phyloP scores from a whole-genome alignment of 1,140 invertebrate species.

The Trachymyrmex septentrionalis region DNA sequence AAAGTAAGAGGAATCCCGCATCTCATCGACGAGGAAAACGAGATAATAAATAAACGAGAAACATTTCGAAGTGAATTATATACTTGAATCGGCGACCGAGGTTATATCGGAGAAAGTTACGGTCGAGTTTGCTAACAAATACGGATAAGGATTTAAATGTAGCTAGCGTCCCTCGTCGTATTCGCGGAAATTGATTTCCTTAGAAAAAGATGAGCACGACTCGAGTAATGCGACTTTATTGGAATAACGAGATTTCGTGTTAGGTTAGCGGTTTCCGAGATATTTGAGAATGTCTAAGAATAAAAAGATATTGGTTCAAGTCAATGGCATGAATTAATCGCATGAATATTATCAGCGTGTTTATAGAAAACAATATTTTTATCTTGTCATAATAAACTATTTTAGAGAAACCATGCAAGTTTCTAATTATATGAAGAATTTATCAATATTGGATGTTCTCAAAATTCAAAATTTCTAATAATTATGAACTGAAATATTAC shows the following conservation, averaged over 20 bases:
- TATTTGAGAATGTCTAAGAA: neutral
- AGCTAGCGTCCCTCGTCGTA: neutral
- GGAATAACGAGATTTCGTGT: slow-evolving; percentile 45
- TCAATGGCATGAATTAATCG: neutral
- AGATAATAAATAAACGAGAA: slow-evolving; percentile 48
- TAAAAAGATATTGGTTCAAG: slow-evolving; percentile 8
- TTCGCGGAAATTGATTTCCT: slow-evolving; percentile 59
- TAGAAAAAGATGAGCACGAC: slow-evolving; percentile 32
- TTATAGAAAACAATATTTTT: neutral
- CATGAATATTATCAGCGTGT: neutral
- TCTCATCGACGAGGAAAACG: slow-evolving; percentile 31
- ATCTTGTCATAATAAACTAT: neutral
- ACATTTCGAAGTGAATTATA: slow-evolving; percentile 48
- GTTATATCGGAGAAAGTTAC: slow-evolving; percentile 60
- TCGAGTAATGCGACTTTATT: slow-evolving; percentile 40
- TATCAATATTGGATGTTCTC: neutral
- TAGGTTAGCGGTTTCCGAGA: slow-evolving; percentile 6
- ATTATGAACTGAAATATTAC: neutral
- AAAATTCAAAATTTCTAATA: neutral
- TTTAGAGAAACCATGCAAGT: neutral
- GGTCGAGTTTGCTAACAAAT: slow-evolving; percentile 51
- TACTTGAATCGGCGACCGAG: slow-evolving; percentile 20
- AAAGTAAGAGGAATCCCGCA: slow-evolving; percentile 42
- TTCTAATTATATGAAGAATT: neutral
- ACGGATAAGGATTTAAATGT: slow-evolving; percentile 41